Evolutionary conservation across 1,140 invertebrate species (phyloP), one percentile per base, ranked within the genome.

Genomic region (Spodoptera litura): DNA sequence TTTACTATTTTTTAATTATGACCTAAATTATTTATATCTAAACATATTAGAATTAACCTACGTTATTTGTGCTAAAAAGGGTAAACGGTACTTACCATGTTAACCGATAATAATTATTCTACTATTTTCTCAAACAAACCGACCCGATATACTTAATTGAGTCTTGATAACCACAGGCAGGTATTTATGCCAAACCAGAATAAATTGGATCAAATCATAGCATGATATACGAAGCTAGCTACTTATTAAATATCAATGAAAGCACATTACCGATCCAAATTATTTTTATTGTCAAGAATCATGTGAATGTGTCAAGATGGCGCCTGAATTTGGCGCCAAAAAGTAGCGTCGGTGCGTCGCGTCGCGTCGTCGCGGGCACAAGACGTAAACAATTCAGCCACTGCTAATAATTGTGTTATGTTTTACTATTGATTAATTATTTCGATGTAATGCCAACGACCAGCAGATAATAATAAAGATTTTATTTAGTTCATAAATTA

Each of bases 241-340:
- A 66, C 38, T 79, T 74, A 79, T 70, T 75, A 72, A 55, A 77
- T 73, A 81, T 62, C 70, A 81, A 81, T 81, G 15, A 74, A 52
- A 53, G 53, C 58, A 74, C 59, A 77, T 75, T 80, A 78, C 71
- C 68, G 78, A 79, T 79, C 81, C 81, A 84, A 91, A 91, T 91
- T 88, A 89, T 91, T 90, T 82, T 92, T 90, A 92, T 90, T 89
- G 89, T 90, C 87, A 83, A 83, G 78, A 87, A 88, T 87, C 88
- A 90, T 89, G 83, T 88, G 86, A 83, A 87, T 87, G 87, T 88
- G 84, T 83, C 86, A 86, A 88, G 81, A 88, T 91, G 89, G 88
- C 88, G 86, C 82, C 56, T 80, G 80, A 87, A 83, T 84, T 87
- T 86, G 87, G 87, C 89, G 90, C 88, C 89, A 89, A 88, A 87